Evolutionary conservation across 2,797 vertebrate genomes (phyloP), one percentile per base, ranked within the genome.

Genomic region (Atherinosoma microstoma): DNA sequence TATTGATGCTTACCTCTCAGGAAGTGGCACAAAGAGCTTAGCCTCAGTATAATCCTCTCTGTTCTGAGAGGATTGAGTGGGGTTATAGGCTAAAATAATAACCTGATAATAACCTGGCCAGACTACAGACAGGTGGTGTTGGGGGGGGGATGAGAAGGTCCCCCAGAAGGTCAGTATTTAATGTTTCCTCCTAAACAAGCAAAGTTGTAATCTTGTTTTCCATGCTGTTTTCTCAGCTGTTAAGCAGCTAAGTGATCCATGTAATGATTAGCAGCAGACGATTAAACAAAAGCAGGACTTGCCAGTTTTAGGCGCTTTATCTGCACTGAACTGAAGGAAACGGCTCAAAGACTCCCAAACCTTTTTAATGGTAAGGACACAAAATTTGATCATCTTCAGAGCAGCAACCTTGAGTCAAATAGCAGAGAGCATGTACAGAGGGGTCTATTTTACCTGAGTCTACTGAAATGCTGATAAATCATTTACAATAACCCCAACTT

Each of bases 31-130:
- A 30, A 29, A 32, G 57, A 72, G 71, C 66, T 56, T 20, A 70
- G 76, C 22, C 80, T 79, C 72, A 81, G 65, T 67, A 63, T 91
- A 91, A 93, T 91, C 88, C 84, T 53, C 45, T 49, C 51, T 54
- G 59, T 67, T 68, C 45, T 82, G 85, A 91, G 86, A 79, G 89
- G 88, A 90, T 89, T 87, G 84, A 83, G 76, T 57, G 69, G 47
- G 69, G 66, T 58, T 56, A 65, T 78, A 61, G 73, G 65, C 82
- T 84, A 68, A 89, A 88, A 77, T 67, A 81, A 89, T 88, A 79
- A 80, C 85, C 73, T 56, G 61, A 77, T 70, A 81, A 89, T 87
- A 78, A 80, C 84, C 73, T 56, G 64, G 54, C 32, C 42, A 38
- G 68, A 74, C 68, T 29, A 16, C 58, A 64, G 76, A 71, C 78